Evolutionary conservation across 1,140 invertebrate species (phyloP).

Genomic region (Eumaeus atala): DNA sequence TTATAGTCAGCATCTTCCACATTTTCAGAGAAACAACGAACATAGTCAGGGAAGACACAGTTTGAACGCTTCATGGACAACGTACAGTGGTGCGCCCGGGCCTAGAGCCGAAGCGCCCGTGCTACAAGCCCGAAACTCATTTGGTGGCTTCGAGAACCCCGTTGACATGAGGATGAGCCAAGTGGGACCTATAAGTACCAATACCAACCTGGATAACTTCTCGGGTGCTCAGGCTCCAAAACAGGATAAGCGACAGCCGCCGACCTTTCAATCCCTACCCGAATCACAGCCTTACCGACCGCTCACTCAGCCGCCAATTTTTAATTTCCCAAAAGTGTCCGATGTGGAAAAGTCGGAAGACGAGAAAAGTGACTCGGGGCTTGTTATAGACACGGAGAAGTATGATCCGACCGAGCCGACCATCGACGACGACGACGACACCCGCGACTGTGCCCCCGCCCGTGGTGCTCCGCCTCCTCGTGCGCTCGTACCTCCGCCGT

Average conservation of each 20-base stretch:
- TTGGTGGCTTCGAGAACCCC: slow-evolving; percentile 52
- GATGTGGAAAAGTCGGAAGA: slow-evolving; percentile 69
- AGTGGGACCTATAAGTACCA: slow-evolving; percentile 19
- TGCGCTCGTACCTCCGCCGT: slow-evolving; percentile 18
- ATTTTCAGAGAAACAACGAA: slow-evolving; percentile 28
- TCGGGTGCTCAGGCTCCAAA: slow-evolving; percentile 19
- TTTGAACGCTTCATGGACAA: slow-evolving; percentile 33
- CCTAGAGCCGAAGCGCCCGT: slow-evolving; percentile 21
- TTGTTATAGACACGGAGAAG: slow-evolving; percentile 78
- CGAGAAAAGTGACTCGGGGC: slow-evolving; percentile 78
- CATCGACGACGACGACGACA: slow-evolving; percentile 64
- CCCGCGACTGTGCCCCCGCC: slow-evolving; percentile 31
- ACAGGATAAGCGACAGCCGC: slow-evolving; percentile 24
- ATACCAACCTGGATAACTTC: slow-evolving; percentile 21
- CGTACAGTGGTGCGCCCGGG: slow-evolving; percentile 19
- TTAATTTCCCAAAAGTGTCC: slow-evolving; percentile 64
- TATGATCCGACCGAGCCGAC: slow-evolving; percentile 81
- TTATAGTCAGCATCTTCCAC: slow-evolving; percentile 11
- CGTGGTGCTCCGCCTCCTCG: slow-evolving; percentile 11
- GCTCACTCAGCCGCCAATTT: slow-evolving; percentile 75
- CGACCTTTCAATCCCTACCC: slow-evolving; percentile 50
- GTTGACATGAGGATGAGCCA: slow-evolving; percentile 50
- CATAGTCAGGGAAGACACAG: slow-evolving; percentile 33
- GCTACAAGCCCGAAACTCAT: slow-evolving; percentile 35
- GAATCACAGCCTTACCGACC: slow-evolving; percentile 61